Evolutionary conservation across 1,140 invertebrate genomes (phyloP).

Genomic region (Sinonovacula constricta): DNA sequence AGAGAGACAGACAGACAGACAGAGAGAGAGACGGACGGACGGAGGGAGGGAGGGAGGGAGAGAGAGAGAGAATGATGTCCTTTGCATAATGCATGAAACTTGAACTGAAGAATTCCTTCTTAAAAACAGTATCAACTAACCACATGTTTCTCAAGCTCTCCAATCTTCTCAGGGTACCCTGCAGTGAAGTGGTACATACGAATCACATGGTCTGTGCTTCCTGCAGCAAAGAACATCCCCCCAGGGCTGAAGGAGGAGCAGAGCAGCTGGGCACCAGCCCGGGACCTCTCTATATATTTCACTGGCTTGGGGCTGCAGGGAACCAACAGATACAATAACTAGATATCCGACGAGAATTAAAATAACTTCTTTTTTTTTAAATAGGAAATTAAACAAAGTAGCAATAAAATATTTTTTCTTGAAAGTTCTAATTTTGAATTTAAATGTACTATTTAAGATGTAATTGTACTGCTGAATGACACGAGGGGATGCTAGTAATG

Average conservation of each 20-base stretch:
- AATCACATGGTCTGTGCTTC: constrained; percentile 95
- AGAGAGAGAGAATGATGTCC: background rate
- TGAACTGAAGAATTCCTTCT: too few species aligned
- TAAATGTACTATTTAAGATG: too few species aligned
- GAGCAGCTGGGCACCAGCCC: constrained; percentile 97
- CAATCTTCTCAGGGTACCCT: constrained; percentile 85
- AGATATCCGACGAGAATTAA: too few species aligned
- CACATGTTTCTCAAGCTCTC: constrained; percentile 92
- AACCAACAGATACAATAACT: too few species aligned
- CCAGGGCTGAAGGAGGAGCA: constrained; percentile 97
- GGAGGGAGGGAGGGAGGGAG: too few species aligned
- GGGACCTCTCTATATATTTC: constrained; percentile 94
- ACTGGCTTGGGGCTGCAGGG: constrained; percentile 87
- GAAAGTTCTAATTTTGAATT: too few species aligned
- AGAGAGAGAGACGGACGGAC: too few species aligned
- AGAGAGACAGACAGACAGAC: too few species aligned
- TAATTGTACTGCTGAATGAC: too few species aligned
- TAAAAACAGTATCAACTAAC: constrained; percentile 76
- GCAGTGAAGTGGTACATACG: constrained; percentile 91
- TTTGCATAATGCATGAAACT: background rate
- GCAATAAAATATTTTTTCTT: too few species aligned
- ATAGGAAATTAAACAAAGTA: too few species aligned
- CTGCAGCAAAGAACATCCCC: constrained; percentile 95
- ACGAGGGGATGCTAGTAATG: background rate
- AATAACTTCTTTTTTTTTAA: too few species aligned